Base-by-base conservation (phyloP, 2,113 vertebrate species). In the Dissostichus mawsoni region DNA sequence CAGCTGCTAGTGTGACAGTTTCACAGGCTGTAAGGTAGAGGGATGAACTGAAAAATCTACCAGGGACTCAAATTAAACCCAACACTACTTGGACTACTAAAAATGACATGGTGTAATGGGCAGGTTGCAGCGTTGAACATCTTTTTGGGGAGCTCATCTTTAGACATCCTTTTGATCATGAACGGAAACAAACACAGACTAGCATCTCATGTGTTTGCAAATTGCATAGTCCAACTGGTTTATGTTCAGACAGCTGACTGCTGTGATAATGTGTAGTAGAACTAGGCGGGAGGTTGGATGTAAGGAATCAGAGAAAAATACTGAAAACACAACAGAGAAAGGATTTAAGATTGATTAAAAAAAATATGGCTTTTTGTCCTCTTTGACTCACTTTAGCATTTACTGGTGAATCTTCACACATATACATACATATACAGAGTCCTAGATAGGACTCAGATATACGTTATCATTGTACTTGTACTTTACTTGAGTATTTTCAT, bases 131-230 rank as follows among this genome's bases (percentile, higher is more conserved):
- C 20, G 56, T 44, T 47, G 11, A 68, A 66, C 18, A 17, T 50
- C 48, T 62, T 50, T 59, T 20, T 29, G 13, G 0, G 10, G 23
- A 67, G 45, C 11, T 71, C 55, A 51, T 55, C 41, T 5, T 77
- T 69, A 67, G 74, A 47, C 2, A 2, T 58, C 12, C 18, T 68
- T 41, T 74, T 85, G 45, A 80, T 71, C 3, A 64, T 14, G 4
- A 64, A 68, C 8, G 5, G 29, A 59, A 75, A 70, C 47, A 44
- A 33, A 76, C 51, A 51, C 4, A 0, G 9, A 74, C 45, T 20
- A 36, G 36, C 68, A 77, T 80, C 20, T 72, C 47, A 36, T 62
- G 44, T 78, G 67, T 5, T 56, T 41, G 73, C 47, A 62, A 67
- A 56, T 45, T 70, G 55, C 67, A 65, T 16, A 70, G 66, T 77